Conservation (phyloP, 2,113 vertebrate species). For the Triplophysa dalaica region DNA sequence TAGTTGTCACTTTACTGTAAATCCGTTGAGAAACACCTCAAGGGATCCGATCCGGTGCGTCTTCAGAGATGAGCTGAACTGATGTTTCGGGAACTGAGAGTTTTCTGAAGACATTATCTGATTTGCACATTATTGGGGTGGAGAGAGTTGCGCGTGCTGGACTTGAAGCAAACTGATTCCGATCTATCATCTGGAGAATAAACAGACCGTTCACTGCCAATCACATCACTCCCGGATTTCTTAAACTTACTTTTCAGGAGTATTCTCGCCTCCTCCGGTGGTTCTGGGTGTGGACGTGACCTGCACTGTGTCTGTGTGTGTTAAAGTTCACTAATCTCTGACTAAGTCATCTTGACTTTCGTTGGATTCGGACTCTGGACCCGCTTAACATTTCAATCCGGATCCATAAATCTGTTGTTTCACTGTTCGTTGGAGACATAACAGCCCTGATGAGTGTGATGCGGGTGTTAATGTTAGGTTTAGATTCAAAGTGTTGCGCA, state of each 20-base stretch:
- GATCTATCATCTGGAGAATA: background rate
- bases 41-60: background rate
- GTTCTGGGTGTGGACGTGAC: background rate
- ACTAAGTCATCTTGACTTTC: background rate
- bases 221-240: background rate
- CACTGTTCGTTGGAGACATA: background rate
- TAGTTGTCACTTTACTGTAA: background rate
- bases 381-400: background rate
- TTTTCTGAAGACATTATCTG: background rate
- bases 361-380: background rate
- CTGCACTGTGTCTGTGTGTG: background rate
- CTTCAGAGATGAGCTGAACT: background rate
- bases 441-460: background rate
- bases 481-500: constrained; percentile 12
- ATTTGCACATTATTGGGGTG: background rate
- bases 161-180: no score
- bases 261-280: background rate
- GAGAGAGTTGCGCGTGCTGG: background rate
- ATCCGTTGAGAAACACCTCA: background rate
- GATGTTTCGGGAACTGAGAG: background rate
- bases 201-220: background rate
- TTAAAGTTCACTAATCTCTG: background rate
- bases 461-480: background rate
- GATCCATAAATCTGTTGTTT: background rate
- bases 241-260: background rate